Conservation (phyloP, 2,113 vertebrate genomes). For the Tylochromis polylepis region DNA sequence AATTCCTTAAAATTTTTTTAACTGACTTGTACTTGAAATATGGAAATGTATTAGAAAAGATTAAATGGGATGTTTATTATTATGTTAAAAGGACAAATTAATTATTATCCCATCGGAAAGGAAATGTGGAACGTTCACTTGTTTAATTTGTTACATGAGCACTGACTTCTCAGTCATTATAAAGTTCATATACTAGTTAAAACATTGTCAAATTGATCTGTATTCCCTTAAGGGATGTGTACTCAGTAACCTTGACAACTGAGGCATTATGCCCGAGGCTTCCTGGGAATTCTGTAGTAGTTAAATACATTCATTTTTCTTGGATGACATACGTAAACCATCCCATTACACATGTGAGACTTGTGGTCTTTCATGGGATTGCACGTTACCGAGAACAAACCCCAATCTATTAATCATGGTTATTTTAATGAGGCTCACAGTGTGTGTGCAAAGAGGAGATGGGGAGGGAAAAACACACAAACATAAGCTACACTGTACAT, state of each 20-base stretch:
- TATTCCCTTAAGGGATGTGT: neutral
- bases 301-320: conserved; percentile 41
- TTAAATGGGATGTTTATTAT: neutral
- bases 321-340: conserved; percentile 31
- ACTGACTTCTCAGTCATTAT: neutral
- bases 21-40: neutral
- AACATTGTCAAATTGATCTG: neutral
- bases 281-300: conserved; percentile 15
- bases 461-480: neutral
- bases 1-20: neutral
- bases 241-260: conserved; percentile 32
- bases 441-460: neutral
- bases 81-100: neutral
- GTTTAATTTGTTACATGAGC: neutral
- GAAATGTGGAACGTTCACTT: neutral
- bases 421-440: conserved; percentile 35
- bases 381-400: conserved; percentile 1
- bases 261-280: conserved; percentile 18
- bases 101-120: neutral
- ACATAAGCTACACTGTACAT: neutral
- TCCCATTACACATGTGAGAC: conserved; percentile 42
- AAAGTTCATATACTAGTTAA: neutral
- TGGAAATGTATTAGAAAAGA: neutral
- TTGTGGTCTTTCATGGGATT: conserved; percentile 32
- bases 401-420: conserved; percentile 60